phyloP scores from a whole-genome alignment of 1,140 invertebrate species.

The Ceratoteleas bidentatus region DNA sequence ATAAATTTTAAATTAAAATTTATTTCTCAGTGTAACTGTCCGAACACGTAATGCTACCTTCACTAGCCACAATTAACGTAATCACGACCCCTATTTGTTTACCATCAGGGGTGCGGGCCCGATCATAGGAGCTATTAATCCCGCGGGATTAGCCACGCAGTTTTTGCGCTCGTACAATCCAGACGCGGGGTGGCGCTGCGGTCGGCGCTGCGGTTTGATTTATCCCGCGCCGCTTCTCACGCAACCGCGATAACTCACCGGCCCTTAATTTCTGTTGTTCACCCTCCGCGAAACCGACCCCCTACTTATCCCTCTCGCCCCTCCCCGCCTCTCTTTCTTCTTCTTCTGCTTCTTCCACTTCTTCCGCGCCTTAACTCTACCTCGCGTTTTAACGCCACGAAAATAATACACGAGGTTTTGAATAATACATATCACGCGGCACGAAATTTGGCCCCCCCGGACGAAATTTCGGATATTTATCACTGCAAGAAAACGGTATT shows the following conservation, averaged over 20 bases:
- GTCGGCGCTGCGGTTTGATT: slow-evolving; percentile 76
- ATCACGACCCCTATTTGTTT: slow-evolving; percentile 18
- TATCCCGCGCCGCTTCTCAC: slow-evolving; percentile 78
- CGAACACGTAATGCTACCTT: neutral
- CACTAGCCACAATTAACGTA: neutral
- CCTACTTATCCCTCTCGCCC: slow-evolving; percentile 47
- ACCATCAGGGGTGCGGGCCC: neutral
- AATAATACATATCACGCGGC: slow-evolving; percentile 41
- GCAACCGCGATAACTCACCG: slow-evolving; percentile 78
- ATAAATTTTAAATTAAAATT: no score
- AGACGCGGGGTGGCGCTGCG: slow-evolving; percentile 62
- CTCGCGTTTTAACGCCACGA: slow-evolving; percentile 15
- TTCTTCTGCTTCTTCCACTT: slow-evolving; percentile 33
- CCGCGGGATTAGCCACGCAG: slow-evolving; percentile 49
- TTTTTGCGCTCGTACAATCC: slow-evolving; percentile 63
- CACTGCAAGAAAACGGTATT: no score
- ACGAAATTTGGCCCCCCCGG: slow-evolving; percentile 24
- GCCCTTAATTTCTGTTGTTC: slow-evolving; percentile 80
- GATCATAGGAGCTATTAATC: slow-evolving; percentile 57
- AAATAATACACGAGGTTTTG: slow-evolving; percentile 45
- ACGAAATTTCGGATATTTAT: no score
- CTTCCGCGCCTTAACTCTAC: slow-evolving; percentile 28
- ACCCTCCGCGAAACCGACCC: slow-evolving; percentile 61
- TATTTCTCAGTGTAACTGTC: neutral
- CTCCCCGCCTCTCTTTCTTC: slow-evolving; percentile 34